Conservation (phyloP, 2,797 vertebrate genomes). For the Hapalemur alaotrensis region DNA sequence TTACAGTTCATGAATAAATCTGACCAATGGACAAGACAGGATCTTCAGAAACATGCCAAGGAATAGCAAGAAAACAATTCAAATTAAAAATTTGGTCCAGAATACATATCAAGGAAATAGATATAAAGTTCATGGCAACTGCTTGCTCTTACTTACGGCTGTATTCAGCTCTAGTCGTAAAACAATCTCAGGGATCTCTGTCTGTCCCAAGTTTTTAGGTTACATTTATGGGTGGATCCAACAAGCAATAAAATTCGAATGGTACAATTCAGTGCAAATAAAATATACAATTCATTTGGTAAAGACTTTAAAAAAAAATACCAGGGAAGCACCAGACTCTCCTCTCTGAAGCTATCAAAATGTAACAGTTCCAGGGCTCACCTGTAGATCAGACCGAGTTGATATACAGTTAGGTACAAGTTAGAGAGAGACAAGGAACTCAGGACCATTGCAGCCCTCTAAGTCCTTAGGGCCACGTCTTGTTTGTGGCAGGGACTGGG, state of each 20-base stretch:
- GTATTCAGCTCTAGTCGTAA: background rate
- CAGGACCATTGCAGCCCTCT: background rate
- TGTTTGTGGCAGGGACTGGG: background rate
- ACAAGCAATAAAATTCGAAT: slow-evolving; percentile 25
- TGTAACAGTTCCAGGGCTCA: background rate
- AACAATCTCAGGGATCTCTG: background rate
- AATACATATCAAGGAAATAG: background rate
- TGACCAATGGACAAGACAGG: background rate
- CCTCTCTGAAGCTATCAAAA: background rate
- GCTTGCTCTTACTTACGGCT: background rate
- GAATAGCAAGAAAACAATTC: background rate
- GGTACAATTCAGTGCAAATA: background rate
- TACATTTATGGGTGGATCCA: background rate
- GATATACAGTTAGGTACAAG: background rate
- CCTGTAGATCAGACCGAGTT: background rate
- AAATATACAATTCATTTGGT: background rate
- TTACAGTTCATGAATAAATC: background rate
- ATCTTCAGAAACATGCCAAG: background rate
- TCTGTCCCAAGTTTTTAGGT: background rate
- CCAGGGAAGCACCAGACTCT: background rate
- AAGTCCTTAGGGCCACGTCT: background rate
- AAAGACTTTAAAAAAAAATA: background rate
- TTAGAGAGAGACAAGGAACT: background rate
- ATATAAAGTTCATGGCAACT: background rate
- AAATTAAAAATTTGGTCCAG: slow-evolving; percentile 7